A percentile compares a stretch with the other conserved stretches of the same genome.
phyloP scores from a whole-genome alignment of 2,113 vertebrate genomes.

The Leptobrachium ailaonicum region DNA sequence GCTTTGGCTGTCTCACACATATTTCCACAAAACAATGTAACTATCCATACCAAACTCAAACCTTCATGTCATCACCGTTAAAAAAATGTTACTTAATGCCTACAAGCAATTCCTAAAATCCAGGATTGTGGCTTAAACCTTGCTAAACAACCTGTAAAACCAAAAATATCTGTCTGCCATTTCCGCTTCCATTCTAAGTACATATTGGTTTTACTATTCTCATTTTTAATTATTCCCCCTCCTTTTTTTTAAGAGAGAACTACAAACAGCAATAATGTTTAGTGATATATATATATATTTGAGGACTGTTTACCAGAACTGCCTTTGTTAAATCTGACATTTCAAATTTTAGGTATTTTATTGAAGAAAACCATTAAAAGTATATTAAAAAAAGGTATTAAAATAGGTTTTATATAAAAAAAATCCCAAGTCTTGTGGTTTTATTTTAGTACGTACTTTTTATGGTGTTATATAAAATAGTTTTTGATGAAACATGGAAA shows the following conservation, averaged over 20 bases:
- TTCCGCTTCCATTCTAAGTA: neutral
- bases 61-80: too few species aligned
- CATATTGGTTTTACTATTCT: neutral
- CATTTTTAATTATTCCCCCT: neutral
- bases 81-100: neutral
- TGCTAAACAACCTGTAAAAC: neutral
- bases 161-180: neutral
- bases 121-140: neutral
- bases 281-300: neutral
- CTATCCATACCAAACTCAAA: too few species aligned
- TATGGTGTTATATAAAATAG: too few species aligned
- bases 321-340: constrained; percentile 23
- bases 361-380: constrained; percentile 7
- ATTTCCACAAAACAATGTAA: too few species aligned
- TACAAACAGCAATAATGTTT: neutral
- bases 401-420: too few species aligned
- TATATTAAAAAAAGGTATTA: constrained; percentile 15
- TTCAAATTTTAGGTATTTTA: constrained; percentile 14
- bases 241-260: neutral
- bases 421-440: too few species aligned
- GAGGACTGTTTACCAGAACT: constrained; percentile 7
- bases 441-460: too few species aligned
- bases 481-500: too few species aligned
- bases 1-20: too few species aligned
- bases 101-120: neutral